phyloP scores from a whole-genome alignment of 2,888 invertebrate species.

The Caenorhabditis afra region DNA sequence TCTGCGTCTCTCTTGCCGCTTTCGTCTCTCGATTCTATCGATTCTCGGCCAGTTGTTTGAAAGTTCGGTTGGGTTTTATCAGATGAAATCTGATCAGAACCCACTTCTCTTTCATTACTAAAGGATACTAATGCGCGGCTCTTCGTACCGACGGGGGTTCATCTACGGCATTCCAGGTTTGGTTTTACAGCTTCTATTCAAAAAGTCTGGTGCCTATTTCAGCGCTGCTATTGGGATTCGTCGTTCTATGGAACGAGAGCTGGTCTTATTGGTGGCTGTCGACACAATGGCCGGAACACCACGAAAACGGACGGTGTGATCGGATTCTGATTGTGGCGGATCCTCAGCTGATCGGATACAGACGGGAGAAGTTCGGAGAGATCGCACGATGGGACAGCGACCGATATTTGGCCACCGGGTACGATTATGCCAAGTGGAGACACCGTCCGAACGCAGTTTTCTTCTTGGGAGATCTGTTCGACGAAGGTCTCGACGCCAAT shows the following conservation, averaged over 20 bases:
- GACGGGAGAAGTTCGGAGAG: conserved; percentile 86
- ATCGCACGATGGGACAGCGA: conserved; percentile 92
- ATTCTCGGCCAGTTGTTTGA: background rate
- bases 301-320: conserved; percentile 47
- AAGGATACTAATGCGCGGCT: conserved; percentile 31
- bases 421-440: conserved; percentile 86
- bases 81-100: conserved; percentile 17
- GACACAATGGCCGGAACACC: conserved; percentile 32
- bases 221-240: conserved; percentile 32
- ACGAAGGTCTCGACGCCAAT: conserved; percentile 87
- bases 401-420: conserved; percentile 88
- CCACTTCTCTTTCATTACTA: too few species aligned
- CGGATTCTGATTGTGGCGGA: conserved; percentile 85
- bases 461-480: conserved; percentile 94
- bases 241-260: conserved; percentile 61
- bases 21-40: background rate
- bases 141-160: conserved; percentile 17
- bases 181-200: background rate
- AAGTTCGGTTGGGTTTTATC: background rate
- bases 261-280: conserved; percentile 55
- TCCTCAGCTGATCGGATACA: conserved; percentile 92
- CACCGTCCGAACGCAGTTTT: conserved; percentile 89
- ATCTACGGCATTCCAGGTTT: conserved; percentile 55
- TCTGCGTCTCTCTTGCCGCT: conserved; percentile 16
- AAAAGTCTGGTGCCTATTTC: conserved; percentile 7